Evolutionary conservation across 2,113 vertebrate species (phyloP).

Genomic region (Phaethornis superciliosus): DNA sequence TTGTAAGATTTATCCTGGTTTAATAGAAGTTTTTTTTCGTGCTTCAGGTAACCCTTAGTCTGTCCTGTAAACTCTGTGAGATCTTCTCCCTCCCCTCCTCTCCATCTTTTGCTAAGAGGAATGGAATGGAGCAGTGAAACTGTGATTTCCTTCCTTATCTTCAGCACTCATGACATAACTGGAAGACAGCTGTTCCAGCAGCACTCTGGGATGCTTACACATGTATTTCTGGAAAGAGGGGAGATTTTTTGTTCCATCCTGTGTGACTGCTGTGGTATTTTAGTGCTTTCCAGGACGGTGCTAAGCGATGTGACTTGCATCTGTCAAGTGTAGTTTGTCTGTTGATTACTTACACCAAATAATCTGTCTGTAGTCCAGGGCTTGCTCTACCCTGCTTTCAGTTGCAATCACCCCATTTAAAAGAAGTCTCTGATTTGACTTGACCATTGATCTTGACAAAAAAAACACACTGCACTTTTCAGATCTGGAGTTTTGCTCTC

Average conservation of each 20-base stretch:
- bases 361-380: background rate
- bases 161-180: background rate
- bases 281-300: background rate
- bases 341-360: background rate
- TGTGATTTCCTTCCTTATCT: background rate
- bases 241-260: background rate
- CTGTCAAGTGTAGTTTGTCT: background rate
- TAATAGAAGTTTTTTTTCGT: background rate
- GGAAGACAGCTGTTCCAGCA: background rate
- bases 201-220: rapidly evolving
- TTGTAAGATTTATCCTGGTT: background rate
- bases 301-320: background rate
- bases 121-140: background rate
- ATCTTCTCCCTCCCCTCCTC: background rate
- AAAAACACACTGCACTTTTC: background rate
- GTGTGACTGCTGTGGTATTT: rapidly evolving
- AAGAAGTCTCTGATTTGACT: background rate
- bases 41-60: background rate
- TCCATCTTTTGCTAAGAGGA: background rate
- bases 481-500: rapidly evolving
- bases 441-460: background rate
- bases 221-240: background rate
- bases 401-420: background rate
- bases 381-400: background rate
- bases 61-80: background rate